A percentile compares a stretch with the other conserved stretches of the same genome.
phyloP scores from a whole-genome alignment of 1,140 invertebrate genomes.

The Lutraria rhynchaena region DNA sequence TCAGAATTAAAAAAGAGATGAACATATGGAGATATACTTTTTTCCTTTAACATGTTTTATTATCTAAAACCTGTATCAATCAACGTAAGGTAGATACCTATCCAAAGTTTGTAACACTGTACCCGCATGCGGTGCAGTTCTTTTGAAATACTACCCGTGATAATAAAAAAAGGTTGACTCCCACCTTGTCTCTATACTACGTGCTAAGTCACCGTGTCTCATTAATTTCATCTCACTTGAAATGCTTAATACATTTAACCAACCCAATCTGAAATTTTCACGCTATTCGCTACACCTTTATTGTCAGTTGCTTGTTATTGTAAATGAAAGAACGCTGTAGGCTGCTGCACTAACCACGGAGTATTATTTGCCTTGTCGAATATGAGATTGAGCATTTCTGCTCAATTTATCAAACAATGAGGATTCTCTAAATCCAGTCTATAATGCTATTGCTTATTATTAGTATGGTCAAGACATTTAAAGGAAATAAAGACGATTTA shows the following conservation, averaged over 20 bases:
- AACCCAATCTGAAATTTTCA: not conserved
- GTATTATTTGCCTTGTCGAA: slow-evolving; percentile 4
- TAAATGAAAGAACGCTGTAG: not conserved
- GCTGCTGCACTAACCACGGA: not conserved
- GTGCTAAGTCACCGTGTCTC: slow-evolving; percentile 11
- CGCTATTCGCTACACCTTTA: not conserved
- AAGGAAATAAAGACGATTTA: too few species aligned
- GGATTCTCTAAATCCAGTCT: too few species aligned
- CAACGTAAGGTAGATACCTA: too few species aligned
- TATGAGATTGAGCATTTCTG: not conserved
- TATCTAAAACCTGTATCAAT: too few species aligned
- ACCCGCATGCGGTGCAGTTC: not conserved
- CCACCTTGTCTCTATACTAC: not conserved
- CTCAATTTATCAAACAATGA: not conserved
- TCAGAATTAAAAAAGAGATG: too few species aligned
- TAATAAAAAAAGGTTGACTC: not conserved
- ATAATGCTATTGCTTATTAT: too few species aligned
- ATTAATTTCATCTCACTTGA: slow-evolving; percentile 23
- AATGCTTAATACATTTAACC: not conserved
- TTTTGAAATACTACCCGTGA: not conserved
- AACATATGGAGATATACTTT: too few species aligned
- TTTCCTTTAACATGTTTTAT: too few species aligned
- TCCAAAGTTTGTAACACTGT: not conserved
- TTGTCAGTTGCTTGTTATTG: not conserved
- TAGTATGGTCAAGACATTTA: too few species aligned